These are phyloP conservation scores for Petrosia ficiformis DNA, from an alignment of 37 sponge, comb jelly and placozoan species.

Conservation along the genomic window DNA sequence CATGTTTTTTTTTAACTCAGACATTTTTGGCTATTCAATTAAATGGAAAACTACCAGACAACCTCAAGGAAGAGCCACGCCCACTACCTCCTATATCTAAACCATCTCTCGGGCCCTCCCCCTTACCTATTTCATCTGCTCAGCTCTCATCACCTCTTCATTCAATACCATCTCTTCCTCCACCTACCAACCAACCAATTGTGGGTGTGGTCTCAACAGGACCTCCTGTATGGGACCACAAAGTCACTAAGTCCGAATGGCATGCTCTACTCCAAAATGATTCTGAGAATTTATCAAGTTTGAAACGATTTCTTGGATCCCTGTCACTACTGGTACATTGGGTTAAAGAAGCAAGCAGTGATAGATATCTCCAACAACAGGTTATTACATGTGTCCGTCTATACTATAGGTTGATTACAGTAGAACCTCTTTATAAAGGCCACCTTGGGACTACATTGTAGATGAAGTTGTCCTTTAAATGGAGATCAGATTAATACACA, in stretches of 20 bases:
- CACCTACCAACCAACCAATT: slow-evolving; percentile 28
- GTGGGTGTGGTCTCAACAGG: background rate
- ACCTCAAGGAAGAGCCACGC: no score
- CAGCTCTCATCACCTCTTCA: slow-evolving; percentile 42
- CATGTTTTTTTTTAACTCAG: no score
- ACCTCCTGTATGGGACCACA: background rate
- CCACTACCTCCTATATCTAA: slow-evolving; percentile 4
- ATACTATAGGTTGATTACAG: no score
- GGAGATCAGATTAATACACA: no score
- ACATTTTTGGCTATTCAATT: no score
- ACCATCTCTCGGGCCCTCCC: slow-evolving; percentile 22
- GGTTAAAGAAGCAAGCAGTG: slow-evolving; percentile 7
- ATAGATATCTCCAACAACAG: slow-evolving; percentile 1
- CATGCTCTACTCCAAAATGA: background rate
- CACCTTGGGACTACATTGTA: no score
- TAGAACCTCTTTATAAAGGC: no score
- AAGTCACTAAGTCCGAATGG: background rate
- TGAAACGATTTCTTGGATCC: slow-evolving; percentile 46
- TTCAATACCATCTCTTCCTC: slow-evolving; percentile 57
- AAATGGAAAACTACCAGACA: no score
- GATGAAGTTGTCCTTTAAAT: no score
- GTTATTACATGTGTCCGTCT: no score
- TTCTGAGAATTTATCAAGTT: background rate
- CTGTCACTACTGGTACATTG: slow-evolving; percentile 55
- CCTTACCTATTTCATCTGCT: slow-evolving; percentile 46